Percentiles rank a stretch among this genome's conserved stretches.
phyloP scores from a whole-genome alignment of 2,113 vertebrate species.

The Cygnus buccinator region DNA sequence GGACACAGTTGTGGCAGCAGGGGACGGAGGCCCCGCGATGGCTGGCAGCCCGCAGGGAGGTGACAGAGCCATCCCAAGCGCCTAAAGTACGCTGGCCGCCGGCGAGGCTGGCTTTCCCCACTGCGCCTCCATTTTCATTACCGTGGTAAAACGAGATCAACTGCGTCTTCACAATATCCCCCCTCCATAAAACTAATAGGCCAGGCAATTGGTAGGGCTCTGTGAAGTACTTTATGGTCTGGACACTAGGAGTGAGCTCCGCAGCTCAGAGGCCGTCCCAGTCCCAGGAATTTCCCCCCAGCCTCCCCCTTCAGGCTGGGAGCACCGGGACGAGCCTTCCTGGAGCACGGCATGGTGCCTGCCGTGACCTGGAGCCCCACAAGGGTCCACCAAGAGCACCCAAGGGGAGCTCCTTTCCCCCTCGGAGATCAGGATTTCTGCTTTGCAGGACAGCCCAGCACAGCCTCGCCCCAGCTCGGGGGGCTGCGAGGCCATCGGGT shows the following conservation, averaged over 20 bases:
- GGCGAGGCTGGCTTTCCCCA: not conserved
- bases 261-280: not conserved
- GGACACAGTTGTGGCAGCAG: too few species aligned
- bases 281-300: not conserved
- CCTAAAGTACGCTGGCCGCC: not conserved
- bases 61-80: not conserved
- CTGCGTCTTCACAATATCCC: not conserved
- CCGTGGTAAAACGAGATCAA: slow-evolving; percentile 28
- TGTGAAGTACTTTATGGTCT: slow-evolving; percentile 50
- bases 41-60: not conserved
- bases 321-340: not conserved
- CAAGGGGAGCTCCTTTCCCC: not conserved
- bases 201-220: slow-evolving; percentile 1
- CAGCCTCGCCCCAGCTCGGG: not conserved
- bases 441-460: not conserved
- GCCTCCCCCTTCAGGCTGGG: not conserved
- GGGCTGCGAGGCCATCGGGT: not conserved
- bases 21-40: not conserved
- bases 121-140: not conserved
- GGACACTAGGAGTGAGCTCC: not conserved
- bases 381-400: rapidly evolving
- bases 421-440: rapidly evolving
- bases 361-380: not conserved
- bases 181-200: slow-evolving; percentile 54
- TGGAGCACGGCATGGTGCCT: rapidly evolving